A percentile compares a stretch with the other conserved stretches of the same genome.
Conservation (phyloP, 1,140 invertebrate species). For the Zaprionus ghesquierei region DNA sequence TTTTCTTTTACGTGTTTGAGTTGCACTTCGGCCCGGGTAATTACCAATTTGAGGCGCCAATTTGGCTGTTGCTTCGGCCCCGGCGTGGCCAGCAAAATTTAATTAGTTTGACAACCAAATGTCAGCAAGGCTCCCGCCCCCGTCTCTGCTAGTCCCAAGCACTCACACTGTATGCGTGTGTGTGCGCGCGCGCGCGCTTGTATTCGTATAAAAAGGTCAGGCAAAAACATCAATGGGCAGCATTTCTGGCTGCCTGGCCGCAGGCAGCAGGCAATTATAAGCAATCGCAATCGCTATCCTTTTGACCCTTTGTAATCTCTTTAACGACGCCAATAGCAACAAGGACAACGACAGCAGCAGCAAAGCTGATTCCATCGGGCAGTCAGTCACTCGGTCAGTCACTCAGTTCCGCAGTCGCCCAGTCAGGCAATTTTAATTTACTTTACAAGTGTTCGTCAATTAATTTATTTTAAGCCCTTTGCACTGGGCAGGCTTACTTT, state of each 20-base stretch:
- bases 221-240: conserved; percentile 7
- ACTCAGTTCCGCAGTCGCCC: conserved; percentile 30
- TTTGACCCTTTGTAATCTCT: conserved; percentile 79
- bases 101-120: conserved; percentile 78
- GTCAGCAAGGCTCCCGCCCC: conserved; percentile 22
- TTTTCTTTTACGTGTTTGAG: conserved; percentile 77
- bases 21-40: conserved; percentile 72
- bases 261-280: conserved; percentile 71
- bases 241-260: conserved; percentile 42
- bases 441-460: conserved; percentile 75
- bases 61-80: conserved; percentile 61
- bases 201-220: conserved; percentile 8
- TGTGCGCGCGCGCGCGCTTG: conserved; percentile 20
- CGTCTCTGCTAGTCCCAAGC: background rate
- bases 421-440: conserved; percentile 66
- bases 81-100: conserved; percentile 66
- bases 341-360: conserved; percentile 4
- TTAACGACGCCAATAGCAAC: conserved; percentile 48
- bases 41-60: conserved; percentile 78
- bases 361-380: conserved; percentile 13
- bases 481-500: conserved; percentile 68
- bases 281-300: conserved; percentile 63
- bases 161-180: conserved; percentile 2
- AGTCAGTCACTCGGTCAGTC: conserved; percentile 14
- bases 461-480: conserved; percentile 77